phyloP scores from a whole-genome alignment of 2,113 vertebrate genomes.

The Pollimyrus isidori region DNA sequence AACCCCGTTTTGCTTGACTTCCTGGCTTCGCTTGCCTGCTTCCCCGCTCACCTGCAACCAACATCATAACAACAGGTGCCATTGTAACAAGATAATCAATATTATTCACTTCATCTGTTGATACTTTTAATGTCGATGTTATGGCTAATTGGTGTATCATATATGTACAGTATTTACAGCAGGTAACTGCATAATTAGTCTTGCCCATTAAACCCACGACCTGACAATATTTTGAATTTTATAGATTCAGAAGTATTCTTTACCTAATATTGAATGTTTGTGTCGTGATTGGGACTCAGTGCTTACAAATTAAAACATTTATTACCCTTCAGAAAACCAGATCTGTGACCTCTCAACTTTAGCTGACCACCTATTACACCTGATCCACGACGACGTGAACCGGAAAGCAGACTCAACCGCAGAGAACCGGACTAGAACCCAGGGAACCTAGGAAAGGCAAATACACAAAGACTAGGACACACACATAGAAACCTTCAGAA shows the following conservation, averaged over 20 bases:
- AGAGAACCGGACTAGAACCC: neutral
- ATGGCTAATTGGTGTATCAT: neutral
- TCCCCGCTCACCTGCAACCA: too few relatives aligned
- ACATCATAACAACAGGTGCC: too few relatives aligned
- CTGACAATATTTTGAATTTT: neutral
- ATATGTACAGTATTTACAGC: neutral
- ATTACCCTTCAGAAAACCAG: neutral
- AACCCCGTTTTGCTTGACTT: too few relatives aligned
- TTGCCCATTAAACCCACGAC: neutral
- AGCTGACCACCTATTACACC: neutral
- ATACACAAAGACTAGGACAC: neutral
- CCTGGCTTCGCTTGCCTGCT: too few relatives aligned
- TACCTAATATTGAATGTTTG: neutral
- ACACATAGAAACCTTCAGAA: neutral
- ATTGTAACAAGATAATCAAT: too few relatives aligned
- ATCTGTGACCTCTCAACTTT: neutral
- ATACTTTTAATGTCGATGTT: neutral
- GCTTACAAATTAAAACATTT: neutral
- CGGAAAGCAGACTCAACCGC: neutral
- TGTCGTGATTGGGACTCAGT: neutral
- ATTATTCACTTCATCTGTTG: too few relatives aligned
- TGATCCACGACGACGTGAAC: neutral
- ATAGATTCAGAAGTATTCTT: neutral
- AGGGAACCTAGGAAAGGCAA: neutral
- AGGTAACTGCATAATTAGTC: neutral